Percentiles rank a stretch among this genome's conserved stretches.
Evolutionary conservation across 2,113 vertebrate species (phyloP).

Genomic region (Petrocephalus zakoni): DNA sequence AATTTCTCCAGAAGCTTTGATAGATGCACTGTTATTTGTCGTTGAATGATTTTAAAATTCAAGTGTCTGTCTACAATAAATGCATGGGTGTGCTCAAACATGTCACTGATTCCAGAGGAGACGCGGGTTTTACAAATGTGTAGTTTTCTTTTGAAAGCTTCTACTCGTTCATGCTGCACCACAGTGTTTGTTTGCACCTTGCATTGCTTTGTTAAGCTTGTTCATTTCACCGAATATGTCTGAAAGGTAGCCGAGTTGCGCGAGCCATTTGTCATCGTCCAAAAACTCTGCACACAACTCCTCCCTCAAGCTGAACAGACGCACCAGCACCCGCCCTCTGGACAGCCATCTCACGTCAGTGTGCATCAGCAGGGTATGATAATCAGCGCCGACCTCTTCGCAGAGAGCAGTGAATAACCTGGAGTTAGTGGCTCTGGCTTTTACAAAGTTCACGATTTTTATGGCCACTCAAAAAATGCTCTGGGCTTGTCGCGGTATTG

Average conservation of each 20-base stretch:
- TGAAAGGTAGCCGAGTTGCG: conserved; percentile 23
- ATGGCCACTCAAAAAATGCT: too few relatives aligned
- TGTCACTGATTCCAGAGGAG: conserved; percentile 1
- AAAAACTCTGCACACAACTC: conserved; percentile 7
- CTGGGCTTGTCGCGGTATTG: too few relatives aligned
- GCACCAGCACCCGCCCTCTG: background rate
- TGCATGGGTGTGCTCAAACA: background rate
- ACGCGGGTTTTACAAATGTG: background rate
- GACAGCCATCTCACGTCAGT: conserved; percentile 23
- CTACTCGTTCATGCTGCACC: conserved; percentile 9
- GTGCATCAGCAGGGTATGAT: conserved; percentile 18
- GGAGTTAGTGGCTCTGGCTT: too few relatives aligned
- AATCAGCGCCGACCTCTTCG: background rate
- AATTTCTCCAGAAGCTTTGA: conserved; percentile 11
- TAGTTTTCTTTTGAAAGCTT: conserved; percentile 1
- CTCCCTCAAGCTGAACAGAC: conserved; percentile 16
- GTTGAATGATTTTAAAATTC: background rate
- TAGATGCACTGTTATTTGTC: background rate
- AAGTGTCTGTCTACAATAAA: background rate
- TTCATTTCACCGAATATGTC: conserved; percentile 6
- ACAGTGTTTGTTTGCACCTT: conserved; percentile 10
- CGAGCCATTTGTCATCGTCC: conserved; percentile 13
- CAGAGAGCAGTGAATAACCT: too few relatives aligned
- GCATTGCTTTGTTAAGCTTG: too few relatives aligned
- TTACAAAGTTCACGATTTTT: too few relatives aligned